Percentiles rank a stretch among this genome's conserved stretches.
phyloP scores from a whole-genome alignment of 2,888 invertebrate genomes.

The Cephus runcator region DNA sequence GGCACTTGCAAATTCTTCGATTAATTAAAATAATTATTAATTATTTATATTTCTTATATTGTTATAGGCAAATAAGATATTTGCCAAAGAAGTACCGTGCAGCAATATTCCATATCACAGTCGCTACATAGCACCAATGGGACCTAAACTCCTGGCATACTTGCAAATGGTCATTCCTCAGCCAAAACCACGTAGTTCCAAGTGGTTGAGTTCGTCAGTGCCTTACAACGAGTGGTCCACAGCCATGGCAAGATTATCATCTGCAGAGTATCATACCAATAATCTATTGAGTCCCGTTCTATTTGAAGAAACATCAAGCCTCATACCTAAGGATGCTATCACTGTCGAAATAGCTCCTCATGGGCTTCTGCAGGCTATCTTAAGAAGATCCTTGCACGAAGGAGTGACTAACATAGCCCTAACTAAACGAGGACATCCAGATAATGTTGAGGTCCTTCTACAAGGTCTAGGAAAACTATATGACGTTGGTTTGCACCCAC shows the following conservation, averaged over 20 bases:
- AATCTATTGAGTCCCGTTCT: slow-evolving; percentile 77
- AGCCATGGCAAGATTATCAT: slow-evolving; percentile 73
- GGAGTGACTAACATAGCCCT: slow-evolving; percentile 81
- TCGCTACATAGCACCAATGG: slow-evolving; percentile 80
- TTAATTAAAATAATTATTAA: neutral
- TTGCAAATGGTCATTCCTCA: slow-evolving; percentile 73
- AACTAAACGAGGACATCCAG: slow-evolving; percentile 76
- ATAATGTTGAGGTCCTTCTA: slow-evolving; percentile 73
- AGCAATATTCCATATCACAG: slow-evolving; percentile 93
- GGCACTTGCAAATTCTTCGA: neutral
- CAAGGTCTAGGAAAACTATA: slow-evolving; percentile 78
- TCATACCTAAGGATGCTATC: slow-evolving; percentile 85
- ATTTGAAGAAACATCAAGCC: slow-evolving; percentile 84
- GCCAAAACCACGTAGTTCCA: slow-evolving; percentile 75
- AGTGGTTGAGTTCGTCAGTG: slow-evolving; percentile 90
- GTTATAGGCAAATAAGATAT: slow-evolving; percentile 75
- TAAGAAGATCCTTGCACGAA: slow-evolving; percentile 78
- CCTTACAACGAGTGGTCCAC: slow-evolving; percentile 78
- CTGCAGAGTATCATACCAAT: slow-evolving; percentile 90
- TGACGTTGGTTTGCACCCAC: slow-evolving; percentile 79
- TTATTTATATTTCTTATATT: neutral
- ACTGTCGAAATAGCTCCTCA: slow-evolving; percentile 92
- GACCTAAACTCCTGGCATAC: slow-evolving; percentile 74
- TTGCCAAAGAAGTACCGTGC: slow-evolving; percentile 85
- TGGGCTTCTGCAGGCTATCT: slow-evolving; percentile 86